These are phyloP conservation scores for Papio anubis DNA, from an alignment of 2,113 vertebrate genomes.

Conservation along the genomic window DNA sequence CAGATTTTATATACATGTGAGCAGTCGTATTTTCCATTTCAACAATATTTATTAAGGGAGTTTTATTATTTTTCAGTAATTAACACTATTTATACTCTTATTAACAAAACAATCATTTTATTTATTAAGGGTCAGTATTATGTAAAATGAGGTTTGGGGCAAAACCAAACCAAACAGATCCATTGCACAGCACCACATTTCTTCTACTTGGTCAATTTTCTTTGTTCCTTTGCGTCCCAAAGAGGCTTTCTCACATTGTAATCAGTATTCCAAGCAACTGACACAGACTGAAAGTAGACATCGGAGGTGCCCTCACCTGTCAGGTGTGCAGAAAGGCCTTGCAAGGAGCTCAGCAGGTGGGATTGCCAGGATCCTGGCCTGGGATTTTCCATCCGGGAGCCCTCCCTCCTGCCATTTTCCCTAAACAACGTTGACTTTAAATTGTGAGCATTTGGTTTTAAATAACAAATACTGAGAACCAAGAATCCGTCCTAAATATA, in stretches of 20 bases:
- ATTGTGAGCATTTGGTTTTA: background rate
- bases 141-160: background rate
- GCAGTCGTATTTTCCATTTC: background rate
- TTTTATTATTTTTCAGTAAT: background rate
- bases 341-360: fast-evolving
- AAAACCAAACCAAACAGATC: background rate
- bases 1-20: background rate
- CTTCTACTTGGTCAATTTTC: background rate
- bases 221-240: background rate
- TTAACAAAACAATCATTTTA: background rate
- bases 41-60: background rate
- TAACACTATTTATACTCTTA: background rate
- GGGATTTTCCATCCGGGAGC: fast-evolving
- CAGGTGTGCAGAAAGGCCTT: background rate
- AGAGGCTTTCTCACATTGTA: background rate
- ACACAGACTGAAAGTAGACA: background rate
- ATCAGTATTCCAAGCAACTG: background rate
- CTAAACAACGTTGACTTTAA: background rate
- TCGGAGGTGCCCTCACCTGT: background rate
- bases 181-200: background rate
- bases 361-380: fast-evolving
- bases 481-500: background rate
- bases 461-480: background rate
- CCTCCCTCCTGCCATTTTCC: background rate
- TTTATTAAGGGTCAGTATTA: background rate